Percentiles rank a stretch among this genome's conserved stretches.
These are phyloP conservation scores for Periphyllus acericola DNA, from an alignment of 2,888 invertebrate species.

Conservation along the genomic window DNA sequence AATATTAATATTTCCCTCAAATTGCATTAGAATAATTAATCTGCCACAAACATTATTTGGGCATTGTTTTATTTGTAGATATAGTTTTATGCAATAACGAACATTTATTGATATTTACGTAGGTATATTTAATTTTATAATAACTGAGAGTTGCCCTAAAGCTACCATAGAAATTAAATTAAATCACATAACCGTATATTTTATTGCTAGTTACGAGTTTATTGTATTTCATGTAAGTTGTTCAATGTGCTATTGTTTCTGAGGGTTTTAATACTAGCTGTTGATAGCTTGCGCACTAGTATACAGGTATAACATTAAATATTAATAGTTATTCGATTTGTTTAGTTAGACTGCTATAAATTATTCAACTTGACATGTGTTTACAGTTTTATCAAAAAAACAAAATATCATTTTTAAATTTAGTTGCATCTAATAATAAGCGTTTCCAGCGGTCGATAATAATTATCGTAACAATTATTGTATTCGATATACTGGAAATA, in stretches of 20 bases:
- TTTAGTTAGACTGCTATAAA: not conserved
- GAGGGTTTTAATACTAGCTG: not conserved
- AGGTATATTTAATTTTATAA: too few species aligned
- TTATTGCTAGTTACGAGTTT: not conserved
- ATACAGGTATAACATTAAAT: not conserved
- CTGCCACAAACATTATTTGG: too few species aligned
- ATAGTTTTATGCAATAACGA: too few species aligned
- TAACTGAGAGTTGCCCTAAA: too few species aligned
- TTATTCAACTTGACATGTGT: not conserved
- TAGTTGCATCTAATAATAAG: not conserved
- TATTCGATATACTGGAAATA: not conserved
- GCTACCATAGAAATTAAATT: too few species aligned
- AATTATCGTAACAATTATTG: too few species aligned
- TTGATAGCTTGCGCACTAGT: not conserved
- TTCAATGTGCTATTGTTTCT: not conserved
- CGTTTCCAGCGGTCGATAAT: not conserved
- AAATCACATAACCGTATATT: not conserved
- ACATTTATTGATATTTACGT: too few species aligned
- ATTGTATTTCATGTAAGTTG: not conserved
- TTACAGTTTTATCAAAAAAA: not conserved
- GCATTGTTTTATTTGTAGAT: too few species aligned
- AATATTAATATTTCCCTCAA: too few species aligned
- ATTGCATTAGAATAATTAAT: too few species aligned
- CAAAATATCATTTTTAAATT: not conserved
- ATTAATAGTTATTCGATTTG: not conserved